Conservation (phyloP, 1,140 invertebrate genomes). For the Lasaia peninsularis region DNA sequence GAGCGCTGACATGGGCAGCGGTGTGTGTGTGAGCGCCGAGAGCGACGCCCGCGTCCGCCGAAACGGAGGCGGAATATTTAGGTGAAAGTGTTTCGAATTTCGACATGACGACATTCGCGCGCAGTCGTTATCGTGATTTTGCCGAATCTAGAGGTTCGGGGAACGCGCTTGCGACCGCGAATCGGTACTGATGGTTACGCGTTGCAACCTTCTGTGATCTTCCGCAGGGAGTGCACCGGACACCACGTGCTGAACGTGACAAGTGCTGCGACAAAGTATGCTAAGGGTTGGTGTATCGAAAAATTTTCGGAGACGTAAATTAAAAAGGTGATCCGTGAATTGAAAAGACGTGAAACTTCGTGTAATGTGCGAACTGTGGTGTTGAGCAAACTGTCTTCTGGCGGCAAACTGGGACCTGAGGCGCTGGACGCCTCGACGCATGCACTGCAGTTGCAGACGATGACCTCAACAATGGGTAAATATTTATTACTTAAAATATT, state of each 20-base stretch:
- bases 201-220: slow-evolving; percentile 43
- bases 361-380: slow-evolving; percentile 59
- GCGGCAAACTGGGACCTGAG: slow-evolving; percentile 65
- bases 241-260: slow-evolving; percentile 52
- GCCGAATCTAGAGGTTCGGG: slow-evolving; percentile 72
- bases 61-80: slow-evolving; percentile 76
- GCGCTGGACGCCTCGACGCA: slow-evolving; percentile 66
- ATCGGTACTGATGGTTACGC: slow-evolving; percentile 36
- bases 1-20: slow-evolving; percentile 52
- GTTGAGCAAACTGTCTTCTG: slow-evolving; percentile 65
- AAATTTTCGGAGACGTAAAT: slow-evolving; percentile 68
- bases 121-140: slow-evolving; percentile 76
- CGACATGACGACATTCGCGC: slow-evolving; percentile 75
- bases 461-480: slow-evolving; percentile 76
- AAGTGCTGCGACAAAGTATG: slow-evolving; percentile 61
- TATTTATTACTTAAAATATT: slow-evolving; percentile 28
- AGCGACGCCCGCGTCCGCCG: slow-evolving; percentile 73
- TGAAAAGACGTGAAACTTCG: slow-evolving; percentile 50
- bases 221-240: slow-evolving; percentile 60
- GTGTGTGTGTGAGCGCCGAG: slow-evolving; percentile 74
- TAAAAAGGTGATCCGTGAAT: slow-evolving; percentile 67
- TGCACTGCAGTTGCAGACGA: slow-evolving; percentile 64
- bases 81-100: slow-evolving; percentile 77
- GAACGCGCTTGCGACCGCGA: slow-evolving; percentile 45
- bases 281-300: slow-evolving; percentile 63